Evolutionary conservation across 2,113 vertebrate species (phyloP).

Genomic region (Vulpes lagopus): DNA sequence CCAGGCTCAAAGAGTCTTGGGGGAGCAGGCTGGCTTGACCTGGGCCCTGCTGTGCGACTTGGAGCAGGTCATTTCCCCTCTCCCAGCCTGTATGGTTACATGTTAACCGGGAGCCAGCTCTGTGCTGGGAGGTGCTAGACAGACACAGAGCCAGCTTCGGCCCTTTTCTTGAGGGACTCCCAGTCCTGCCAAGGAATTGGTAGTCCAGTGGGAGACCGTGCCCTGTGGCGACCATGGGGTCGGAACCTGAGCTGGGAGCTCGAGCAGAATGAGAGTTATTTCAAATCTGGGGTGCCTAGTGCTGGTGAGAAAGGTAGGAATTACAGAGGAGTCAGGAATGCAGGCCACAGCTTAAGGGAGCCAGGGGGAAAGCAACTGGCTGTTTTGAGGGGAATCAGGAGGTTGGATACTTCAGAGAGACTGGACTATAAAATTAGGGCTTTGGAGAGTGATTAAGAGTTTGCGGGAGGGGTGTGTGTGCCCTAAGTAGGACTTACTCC

Average conservation of each 20-base stretch:
- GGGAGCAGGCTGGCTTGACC: not conserved
- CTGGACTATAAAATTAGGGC: not conserved
- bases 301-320: not conserved
- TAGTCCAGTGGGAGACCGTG: not conserved
- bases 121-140: not conserved
- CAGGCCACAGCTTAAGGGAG: not conserved
- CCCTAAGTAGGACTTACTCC: not conserved
- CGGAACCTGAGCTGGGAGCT: not conserved
- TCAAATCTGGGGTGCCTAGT: not conserved
- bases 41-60: not conserved
- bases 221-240: not conserved
- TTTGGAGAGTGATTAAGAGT: slow-evolving; percentile 22
- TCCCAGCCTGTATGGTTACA: not conserved
- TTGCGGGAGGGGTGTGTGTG: not conserved
- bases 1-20: not conserved
- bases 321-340: not conserved
- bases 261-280: not conserved
- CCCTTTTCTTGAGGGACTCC: not conserved
- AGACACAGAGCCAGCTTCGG: not conserved
- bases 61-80: not conserved
- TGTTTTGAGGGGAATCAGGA: no score
- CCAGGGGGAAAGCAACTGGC: not conserved
- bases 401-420: not conserved
- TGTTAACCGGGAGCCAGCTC: not conserved
- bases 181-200: not conserved